Base-by-base conservation (phyloP, 1,140 invertebrate species). In the Nymphalis io region DNA sequence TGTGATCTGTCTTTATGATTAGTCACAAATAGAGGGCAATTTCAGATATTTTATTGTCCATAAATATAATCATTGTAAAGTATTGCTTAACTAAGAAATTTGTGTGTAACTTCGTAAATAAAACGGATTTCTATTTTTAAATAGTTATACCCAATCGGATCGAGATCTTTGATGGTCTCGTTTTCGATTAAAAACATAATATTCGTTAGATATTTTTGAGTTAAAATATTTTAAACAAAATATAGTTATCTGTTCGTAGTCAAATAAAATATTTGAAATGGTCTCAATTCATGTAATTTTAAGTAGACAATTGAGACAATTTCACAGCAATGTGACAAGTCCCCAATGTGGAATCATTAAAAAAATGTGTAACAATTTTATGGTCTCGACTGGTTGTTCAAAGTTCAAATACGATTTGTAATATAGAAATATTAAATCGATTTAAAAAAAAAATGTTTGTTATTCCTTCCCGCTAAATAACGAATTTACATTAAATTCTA, bases 391-490 rank as follows among this genome's bases (percentile, higher is more conserved):
- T 82, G 81, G 79, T 81, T 85, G 85, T 84, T 87, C 79, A 84
- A 85, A 83, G 80, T 84, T 85, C 82, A 84, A 88, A 86, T 84
- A 60, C 81, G 78, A 85, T 86, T 85, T 88, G 84, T 88, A 88
- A 83, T 77, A 85, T 88, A 86, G 82, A 78, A 76, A 84, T 84
- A 88, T 86, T 88, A 88, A 88, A 86, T 87, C 84, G 77, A 84
- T 87, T 80, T 73, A 81, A 84, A 83, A 80, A 59, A 60, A 61
- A 20, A 44, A 42, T 39, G 42, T 38, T 5, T 65, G 8, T 62
- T 68, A 60, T 48, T 27, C 33, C 21, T 57, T 38, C 23, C 15
- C 51, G 33, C 5, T 8, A 48, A 20, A 48, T 1, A 48, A 11
- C 8, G 6, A 48, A 18, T 48, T 20, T 20, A 20, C 18, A 20